A percentile compares a stretch with the other conserved stretches of the same genome.
phyloP scores from a whole-genome alignment of 2,888 invertebrate genomes.

The Eretmocerus hayati region DNA sequence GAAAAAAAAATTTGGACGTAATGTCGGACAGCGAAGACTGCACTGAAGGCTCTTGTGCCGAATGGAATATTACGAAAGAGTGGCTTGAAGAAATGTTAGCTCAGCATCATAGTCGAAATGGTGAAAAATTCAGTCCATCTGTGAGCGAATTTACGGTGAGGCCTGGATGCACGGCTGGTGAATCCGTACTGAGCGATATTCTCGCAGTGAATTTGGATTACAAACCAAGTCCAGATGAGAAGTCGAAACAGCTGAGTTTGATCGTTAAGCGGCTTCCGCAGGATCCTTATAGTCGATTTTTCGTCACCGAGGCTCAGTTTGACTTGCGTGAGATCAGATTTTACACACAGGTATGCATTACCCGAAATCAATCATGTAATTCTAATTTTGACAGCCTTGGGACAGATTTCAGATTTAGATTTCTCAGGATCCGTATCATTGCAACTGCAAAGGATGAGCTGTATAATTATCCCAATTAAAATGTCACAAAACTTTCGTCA shows the following conservation, averaged over 20 bases:
- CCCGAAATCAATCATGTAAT: too few species aligned
- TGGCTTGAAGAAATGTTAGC: slow-evolving; percentile 52
- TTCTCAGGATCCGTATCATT: too few species aligned
- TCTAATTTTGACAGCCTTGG: too few species aligned
- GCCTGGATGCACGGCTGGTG: slow-evolving; percentile 59
- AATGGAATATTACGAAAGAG: slow-evolving; percentile 53
- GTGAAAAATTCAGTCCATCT: slow-evolving; percentile 35
- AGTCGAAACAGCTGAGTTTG: slow-evolving; percentile 49
- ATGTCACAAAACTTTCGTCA: too few species aligned
- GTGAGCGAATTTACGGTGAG: slow-evolving; percentile 52
- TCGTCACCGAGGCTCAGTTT: slow-evolving; percentile 76
- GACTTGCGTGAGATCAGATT: slow-evolving; percentile 76
- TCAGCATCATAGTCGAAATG: slow-evolving; percentile 51
- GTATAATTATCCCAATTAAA: too few species aligned
- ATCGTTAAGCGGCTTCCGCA: slow-evolving; percentile 72
- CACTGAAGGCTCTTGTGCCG: slow-evolving; percentile 42
- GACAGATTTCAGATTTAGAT: too few species aligned
- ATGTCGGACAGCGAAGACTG: slow-evolving; percentile 52
- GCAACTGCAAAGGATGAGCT: too few species aligned
- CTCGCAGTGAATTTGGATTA: slow-evolving; percentile 69
- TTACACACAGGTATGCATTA: slow-evolving; percentile 60
- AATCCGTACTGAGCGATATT: slow-evolving; percentile 70
- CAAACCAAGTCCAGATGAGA: slow-evolving; percentile 41
- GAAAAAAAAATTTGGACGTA: too few species aligned
- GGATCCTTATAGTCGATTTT: slow-evolving; percentile 71